Percentiles rank a stretch among this genome's conserved stretches.
phyloP scores from a whole-genome alignment of 2,797 vertebrate genomes.

The Ptychadena robeensis region DNA sequence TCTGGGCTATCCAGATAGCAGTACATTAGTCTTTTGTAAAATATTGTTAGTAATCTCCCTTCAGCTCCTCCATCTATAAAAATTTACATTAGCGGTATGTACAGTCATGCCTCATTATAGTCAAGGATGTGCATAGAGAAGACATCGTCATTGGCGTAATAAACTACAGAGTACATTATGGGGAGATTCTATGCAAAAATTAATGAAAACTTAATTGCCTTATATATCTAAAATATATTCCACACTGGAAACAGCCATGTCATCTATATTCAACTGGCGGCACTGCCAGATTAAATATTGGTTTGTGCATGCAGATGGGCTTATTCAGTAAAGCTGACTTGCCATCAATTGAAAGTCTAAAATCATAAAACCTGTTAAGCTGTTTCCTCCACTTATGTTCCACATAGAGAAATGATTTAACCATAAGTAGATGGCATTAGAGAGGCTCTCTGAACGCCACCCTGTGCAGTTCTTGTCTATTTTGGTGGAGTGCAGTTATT shows the following conservation, averaged over 20 bases:
- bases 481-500: no score
- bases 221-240: not conserved
- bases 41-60: conserved; percentile 5
- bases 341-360: not conserved
- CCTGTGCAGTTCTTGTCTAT: no score
- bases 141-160: not conserved
- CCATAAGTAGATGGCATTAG: no score
- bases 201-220: not conserved
- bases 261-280: not conserved
- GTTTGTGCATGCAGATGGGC: not conserved
- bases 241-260: not conserved
- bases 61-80: not conserved
- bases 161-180: not conserved
- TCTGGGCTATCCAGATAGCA: not conserved
- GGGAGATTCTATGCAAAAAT: not conserved
- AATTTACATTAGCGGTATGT: not conserved
- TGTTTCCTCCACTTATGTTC: no score
- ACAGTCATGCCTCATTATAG: not conserved
- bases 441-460: no score
- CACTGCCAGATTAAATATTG: not conserved
- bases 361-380: not conserved
- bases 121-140: not conserved
- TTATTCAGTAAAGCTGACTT: not conserved
- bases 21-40: not conserved
- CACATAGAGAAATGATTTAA: no score